Base-by-base conservation (phyloP, 2,888 invertebrate species). In the Ichneumoninae sp. region DNA sequence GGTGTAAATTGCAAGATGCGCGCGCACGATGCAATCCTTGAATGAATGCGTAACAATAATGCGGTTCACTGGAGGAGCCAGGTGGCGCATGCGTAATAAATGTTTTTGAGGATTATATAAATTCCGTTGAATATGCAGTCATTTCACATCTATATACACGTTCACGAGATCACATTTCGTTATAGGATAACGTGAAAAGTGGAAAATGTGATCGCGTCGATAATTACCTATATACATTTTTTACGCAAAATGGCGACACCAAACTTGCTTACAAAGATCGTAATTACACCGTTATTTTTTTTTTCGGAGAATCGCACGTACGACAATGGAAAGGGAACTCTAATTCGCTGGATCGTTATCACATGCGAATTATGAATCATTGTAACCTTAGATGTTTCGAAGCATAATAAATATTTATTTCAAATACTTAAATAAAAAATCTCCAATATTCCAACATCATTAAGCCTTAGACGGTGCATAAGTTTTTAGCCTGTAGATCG, bases 391-490 rank as follows among this genome's bases (percentile, higher is more conserved):
- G 19, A n/a, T 33, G 8, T 73, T 63, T 66, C 22, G 47, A 78
- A 80, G 80, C 79, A 76, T 68, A 77, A 83, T 85, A 85, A 85
- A 85, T 83, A 78, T 40, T 40, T 85, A 83, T 81, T 83, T 83
- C 30, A 74, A 54, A 52, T 68, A 68, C 26, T 70, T 74, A 78
- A 85, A 78, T 79, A 68, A 71, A 83, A 83, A 83, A 80, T 81
- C 69, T 77, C 73, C 63, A 30, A 13, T 73, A 50, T 73, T 77
- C 22, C 76, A 77, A 73, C 65, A 75, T 81, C 63, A 83, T 69
- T 65, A 75, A 80, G 60, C 75, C n/a, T 74, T 70, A 68, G 44
- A 70, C 81, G 30, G 85, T 75, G 85, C 33, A 57, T 77, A 69
- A 19, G 26, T 81, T 54, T 60, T 77, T 54, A 70, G 74, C 66